Conservation (phyloP, 2,797 vertebrate genomes). For the Sylvilagus floridanus region DNA sequence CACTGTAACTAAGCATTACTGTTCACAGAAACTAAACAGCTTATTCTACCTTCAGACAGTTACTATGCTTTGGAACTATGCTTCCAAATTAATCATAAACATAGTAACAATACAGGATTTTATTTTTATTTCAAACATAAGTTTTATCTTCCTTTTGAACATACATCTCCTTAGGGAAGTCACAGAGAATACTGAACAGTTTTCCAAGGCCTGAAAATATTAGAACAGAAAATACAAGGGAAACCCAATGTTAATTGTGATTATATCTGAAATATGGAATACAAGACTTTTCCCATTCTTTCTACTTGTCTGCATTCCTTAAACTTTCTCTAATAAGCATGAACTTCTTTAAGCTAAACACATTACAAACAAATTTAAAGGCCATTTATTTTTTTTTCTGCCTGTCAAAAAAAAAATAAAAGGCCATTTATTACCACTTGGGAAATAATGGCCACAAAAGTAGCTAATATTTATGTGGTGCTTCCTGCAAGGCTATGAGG, state of each 20-base stretch:
- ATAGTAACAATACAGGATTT: conserved; percentile 33
- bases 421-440: conserved; percentile 27
- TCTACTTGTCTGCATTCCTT: conserved; percentile 18
- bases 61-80: not conserved
- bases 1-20: not conserved
- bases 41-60: not conserved
- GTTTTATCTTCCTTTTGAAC: conserved; percentile 32
- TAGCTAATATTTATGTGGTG: not conserved
- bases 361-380: conserved; percentile 10
- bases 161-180: not conserved
- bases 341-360: conserved; percentile 35
- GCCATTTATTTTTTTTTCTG: not conserved
- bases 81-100: conserved; percentile 35
- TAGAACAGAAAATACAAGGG: conserved; percentile 33
- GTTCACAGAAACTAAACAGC: conserved; percentile 28
- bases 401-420: no score
- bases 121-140: conserved; percentile 47
- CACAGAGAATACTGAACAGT: not conserved
- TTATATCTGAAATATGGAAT: not conserved
- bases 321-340: conserved; percentile 27
- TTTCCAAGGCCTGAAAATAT: conserved; percentile 27
- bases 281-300: conserved; percentile 23
- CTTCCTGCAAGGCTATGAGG: not conserved
- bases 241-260: not conserved
- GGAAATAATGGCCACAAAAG: conserved; percentile 10